Percentiles rank a stretch among this genome's conserved stretches.
phyloP scores from a whole-genome alignment of 2,888 invertebrate species.

The Diadegma fenestrale region DNA sequence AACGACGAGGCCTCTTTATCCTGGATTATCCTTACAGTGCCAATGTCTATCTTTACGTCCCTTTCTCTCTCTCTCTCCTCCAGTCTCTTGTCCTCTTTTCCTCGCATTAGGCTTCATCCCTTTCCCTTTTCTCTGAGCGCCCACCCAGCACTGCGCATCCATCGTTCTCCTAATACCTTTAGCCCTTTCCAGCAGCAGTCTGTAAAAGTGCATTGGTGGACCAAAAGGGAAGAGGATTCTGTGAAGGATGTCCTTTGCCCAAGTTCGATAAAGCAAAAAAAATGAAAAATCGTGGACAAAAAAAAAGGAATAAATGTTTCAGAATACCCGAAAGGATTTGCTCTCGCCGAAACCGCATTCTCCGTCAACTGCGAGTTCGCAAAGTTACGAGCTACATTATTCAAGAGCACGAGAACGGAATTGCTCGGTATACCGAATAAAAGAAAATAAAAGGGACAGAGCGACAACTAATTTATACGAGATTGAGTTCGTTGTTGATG shows the following conservation, averaged over 20 bases:
- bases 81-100: constrained; percentile 30
- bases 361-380: constrained; percentile 39
- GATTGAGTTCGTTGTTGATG: constrained; percentile 44
- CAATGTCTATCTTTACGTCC: constrained; percentile 61
- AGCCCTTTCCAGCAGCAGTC: constrained; percentile 50
- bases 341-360: neutral
- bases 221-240: constrained; percentile 36
- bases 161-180: constrained; percentile 55
- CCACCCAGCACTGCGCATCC: constrained; percentile 28
- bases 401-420: constrained; percentile 22
- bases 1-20: constrained; percentile 71
- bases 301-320: constrained; percentile 33
- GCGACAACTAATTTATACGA: constrained; percentile 37
- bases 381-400: constrained; percentile 51
- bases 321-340: constrained; percentile 23
- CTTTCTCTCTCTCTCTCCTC: constrained; percentile 18
- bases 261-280: neutral
- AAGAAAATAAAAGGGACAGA: neutral
- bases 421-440: neutral
- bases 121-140: constrained; percentile 38
- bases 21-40: constrained; percentile 72
- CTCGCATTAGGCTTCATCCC: constrained; percentile 44
- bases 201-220: constrained; percentile 43
- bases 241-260: constrained; percentile 28
- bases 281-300: constrained; percentile 21